Conservation (phyloP, 1,140 invertebrate species). For the Thrips palmi region DNA sequence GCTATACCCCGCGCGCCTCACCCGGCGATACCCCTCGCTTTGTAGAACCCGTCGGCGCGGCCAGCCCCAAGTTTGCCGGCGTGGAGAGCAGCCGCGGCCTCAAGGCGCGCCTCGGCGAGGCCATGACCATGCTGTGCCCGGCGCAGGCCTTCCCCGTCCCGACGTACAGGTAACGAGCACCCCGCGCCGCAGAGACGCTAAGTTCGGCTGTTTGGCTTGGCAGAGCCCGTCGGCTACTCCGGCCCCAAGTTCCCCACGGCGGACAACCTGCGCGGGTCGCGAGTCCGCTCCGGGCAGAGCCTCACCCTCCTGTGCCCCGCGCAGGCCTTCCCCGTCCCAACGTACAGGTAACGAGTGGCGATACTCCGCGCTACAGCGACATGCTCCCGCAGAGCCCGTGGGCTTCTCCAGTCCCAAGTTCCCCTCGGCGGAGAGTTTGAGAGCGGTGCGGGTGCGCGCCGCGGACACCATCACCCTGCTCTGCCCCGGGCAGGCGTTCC, state of each 20-base stretch:
- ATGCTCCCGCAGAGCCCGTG: slow-evolving; percentile 43
- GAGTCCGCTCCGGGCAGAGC: too few relatives aligned
- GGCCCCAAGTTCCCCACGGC: slow-evolving; percentile 43
- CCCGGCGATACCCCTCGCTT: slow-evolving; percentile 23
- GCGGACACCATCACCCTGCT: too few relatives aligned
- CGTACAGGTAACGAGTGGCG: slow-evolving; percentile 29
- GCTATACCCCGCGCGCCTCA: slow-evolving; percentile 11
- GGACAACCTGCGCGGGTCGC: slow-evolving; percentile 32
- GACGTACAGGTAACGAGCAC: slow-evolving; percentile 38
- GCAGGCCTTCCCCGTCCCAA: slow-evolving; percentile 38
- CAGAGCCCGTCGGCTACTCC: slow-evolving; percentile 42
- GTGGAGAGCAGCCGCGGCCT: slow-evolving; percentile 40
- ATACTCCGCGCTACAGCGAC: too few relatives aligned
- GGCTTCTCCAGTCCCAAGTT: slow-evolving; percentile 43
- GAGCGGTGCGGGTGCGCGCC: slow-evolving; percentile 24
- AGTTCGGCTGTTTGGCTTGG: slow-evolving; percentile 28
- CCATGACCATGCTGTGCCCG: slow-evolving; percentile 41
- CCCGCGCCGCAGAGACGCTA: slow-evolving; percentile 7
- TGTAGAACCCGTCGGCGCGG: slow-evolving; percentile 61
- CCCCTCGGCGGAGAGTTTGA: slow-evolving; percentile 38
- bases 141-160: slow-evolving; percentile 52
- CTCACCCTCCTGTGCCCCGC: slow-evolving; percentile 45
- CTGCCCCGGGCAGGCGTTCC: slow-evolving; percentile 29
- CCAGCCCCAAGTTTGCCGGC: slow-evolving; percentile 53
- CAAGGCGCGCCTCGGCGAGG: slow-evolving; percentile 27